Evolutionary conservation across 2,797 vertebrate species (phyloP).

Genomic region (Capromys pilorides): DNA sequence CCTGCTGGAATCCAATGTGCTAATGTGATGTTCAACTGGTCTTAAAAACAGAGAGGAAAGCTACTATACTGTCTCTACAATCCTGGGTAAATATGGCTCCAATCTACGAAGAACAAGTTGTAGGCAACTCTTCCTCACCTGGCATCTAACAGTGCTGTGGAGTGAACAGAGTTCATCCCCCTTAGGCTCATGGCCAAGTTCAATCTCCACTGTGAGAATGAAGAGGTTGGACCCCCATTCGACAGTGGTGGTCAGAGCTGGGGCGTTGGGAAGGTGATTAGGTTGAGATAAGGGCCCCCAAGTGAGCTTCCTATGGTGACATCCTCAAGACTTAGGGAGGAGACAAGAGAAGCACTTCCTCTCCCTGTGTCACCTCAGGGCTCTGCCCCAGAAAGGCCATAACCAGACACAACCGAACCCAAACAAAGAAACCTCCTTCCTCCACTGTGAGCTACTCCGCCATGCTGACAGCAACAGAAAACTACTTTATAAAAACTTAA

Average conservation of each 20-base stretch:
- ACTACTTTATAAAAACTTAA: not conserved
- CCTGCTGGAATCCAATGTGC: not conserved
- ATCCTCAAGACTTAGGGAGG: not conserved
- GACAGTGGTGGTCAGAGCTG: not conserved
- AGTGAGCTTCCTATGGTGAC: not conserved
- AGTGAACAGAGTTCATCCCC: not conserved
- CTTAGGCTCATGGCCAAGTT: not conserved
- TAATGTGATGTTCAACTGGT: not conserved
- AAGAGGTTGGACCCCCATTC: too few relatives aligned
- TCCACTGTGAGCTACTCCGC: not conserved
- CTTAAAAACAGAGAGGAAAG: not conserved
- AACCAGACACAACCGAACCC: not conserved
- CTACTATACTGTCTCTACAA: not conserved
- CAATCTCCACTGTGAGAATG: not conserved
- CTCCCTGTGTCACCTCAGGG: not conserved
- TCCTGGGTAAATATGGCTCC: not conserved
- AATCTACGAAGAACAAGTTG: not conserved
- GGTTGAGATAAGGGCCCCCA: too few relatives aligned
- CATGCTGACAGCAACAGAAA: not conserved
- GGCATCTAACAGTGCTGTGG: not conserved
- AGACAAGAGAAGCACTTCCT: not conserved
- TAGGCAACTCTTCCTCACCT: not conserved
- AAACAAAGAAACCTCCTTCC: not conserved
- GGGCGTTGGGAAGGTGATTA: not conserved
- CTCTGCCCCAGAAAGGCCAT: not conserved